Base-by-base conservation (phyloP, 2,888 invertebrate genomes). In the Epiblema foenella region DNA sequence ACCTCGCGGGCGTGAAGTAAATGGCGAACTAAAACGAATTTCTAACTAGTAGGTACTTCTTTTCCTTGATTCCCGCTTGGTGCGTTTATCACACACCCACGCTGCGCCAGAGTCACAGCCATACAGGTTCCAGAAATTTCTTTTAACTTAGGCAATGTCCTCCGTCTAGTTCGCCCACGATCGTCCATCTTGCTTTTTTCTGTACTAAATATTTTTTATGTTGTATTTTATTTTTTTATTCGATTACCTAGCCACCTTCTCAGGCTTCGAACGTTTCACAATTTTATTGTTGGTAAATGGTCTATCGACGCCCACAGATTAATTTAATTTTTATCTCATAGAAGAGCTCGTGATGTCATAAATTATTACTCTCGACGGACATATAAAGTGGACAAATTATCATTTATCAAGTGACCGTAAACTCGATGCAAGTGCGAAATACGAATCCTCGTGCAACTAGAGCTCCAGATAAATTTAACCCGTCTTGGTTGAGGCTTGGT, bases 11-110 rank as follows among this genome's bases (percentile, higher is more conserved):
- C 54, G 18, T 11, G 17, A 33, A 66, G 5, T 54, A 60, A 66
- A 56, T 66, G 33, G 54, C 54, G 20, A 66, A 70, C 46, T 62
- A 65, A 65, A 64, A 65, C 58, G 59, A 74, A 74, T 75, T 71
- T 70, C 59, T 24, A 57, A 17, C 60, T 42, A 39, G 20, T 18
- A n/a, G n/a, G 24, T 4, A 65, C 46, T 54, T 56, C 62, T 63
- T 74, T 52, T 64, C 74, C 66, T 60, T 57, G 65, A 73, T 71
- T 68, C 73, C 18, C 10, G 42, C 65, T 66, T 68, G 66, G 63
- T 65, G 49, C 72, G 54, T 77, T 75, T 76, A 78, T 76, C 75
- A 64, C 56, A 65, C 77, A 69, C 85, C 86, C 80, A 84, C 86
- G 75, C 78, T n/a, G 57, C 20, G 49, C 37, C 42, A 24, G 9